Percentiles rank a stretch among this genome's conserved stretches.
These are phyloP conservation scores for Napeogenes sylphis DNA, from an alignment of 2,888 invertebrate genomes.

Conservation along the genomic window DNA sequence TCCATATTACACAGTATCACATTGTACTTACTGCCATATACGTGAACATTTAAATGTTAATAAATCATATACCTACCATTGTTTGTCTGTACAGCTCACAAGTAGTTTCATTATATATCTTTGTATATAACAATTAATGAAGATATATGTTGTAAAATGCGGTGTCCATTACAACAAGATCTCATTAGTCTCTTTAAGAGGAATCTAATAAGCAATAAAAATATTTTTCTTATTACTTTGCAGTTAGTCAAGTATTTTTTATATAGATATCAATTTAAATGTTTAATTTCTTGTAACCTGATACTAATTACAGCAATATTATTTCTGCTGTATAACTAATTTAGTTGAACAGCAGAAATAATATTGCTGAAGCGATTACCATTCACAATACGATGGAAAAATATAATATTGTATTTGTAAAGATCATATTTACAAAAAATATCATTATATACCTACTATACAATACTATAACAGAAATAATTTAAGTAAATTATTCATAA, in stretches of 20 bases:
- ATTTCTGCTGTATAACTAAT: no score
- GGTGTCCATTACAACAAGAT: constrained; percentile 22
- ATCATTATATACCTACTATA: no score
- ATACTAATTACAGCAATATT: no score
- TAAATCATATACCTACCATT: constrained; percentile 29
- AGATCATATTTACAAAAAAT: no score
- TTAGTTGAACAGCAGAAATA: no score
- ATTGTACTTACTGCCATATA: constrained; percentile 12
- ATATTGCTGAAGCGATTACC: no score
- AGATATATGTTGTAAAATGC: constrained; percentile 28
- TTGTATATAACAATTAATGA: constrained; percentile 20
- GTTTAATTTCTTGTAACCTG: no score
- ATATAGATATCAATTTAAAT: no score
- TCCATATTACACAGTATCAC: constrained; percentile 27
- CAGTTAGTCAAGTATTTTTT: constrained; percentile 1
- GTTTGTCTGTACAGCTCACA: constrained; percentile 1
- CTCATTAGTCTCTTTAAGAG: constrained; percentile 26
- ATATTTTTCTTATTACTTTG: constrained; percentile 25
- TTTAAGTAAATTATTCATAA: background rate
- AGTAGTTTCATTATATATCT: constrained; percentile 3
- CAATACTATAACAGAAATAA: background rate
- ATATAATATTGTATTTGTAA: no score
- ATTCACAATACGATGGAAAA: no score
- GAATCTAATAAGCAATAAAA: constrained; percentile 27
- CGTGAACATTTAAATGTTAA: constrained; percentile 15